Evolutionary conservation across 2,888 invertebrate species (phyloP), one percentile per base, ranked within the genome.

Genomic region (Cybosia mesomella): DNA sequence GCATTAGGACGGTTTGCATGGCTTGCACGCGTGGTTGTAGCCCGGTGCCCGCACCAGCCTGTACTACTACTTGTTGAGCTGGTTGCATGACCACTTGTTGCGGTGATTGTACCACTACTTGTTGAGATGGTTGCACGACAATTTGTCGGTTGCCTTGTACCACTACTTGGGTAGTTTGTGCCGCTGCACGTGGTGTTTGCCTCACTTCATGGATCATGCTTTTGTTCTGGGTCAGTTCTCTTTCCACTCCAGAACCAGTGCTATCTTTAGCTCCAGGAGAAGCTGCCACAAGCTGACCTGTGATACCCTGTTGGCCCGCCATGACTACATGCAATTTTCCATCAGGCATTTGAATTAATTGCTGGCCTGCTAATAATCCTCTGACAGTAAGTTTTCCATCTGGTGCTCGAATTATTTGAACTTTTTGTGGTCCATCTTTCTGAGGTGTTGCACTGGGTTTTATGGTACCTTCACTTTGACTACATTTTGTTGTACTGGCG

Each of bases 381-480:
- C 98, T 96, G 1, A 99, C 98, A 82, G 98, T 98, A 21, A 99
- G 95, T 91, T 98, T 98, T 32, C 99, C 99, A 90, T 98, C 98
- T 0, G 98, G 97, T 0, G 98, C 97, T 77, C 98, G 97, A 83
- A 98, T 97, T 77, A 99, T 98, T 95, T 99, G 98, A 18, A 99
- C 98, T 87, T 97, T 97, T 87, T 98, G 98, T 9, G 94, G 95
- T 9, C 92, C 92, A 1, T 95, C 95, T 74, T 96, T 95, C 55
- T 89, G 92, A 62, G 94, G 91, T 10, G 86, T 80, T 2, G 80
- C 63, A 21, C 82, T 81, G 0, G 85, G 18, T 72, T 92, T 92
- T 10, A 89, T 84, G 0, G 66, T 57, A 24, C 67, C 65, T 58
- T 96, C 85, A 1, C 95, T 94, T 58, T 86, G 85, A 39, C 80